Percentiles rank a stretch among this genome's conserved stretches.
Evolutionary conservation across 2,113 vertebrate genomes (phyloP).

Genomic region (Gnathonemus echidnorhynchus): DNA sequence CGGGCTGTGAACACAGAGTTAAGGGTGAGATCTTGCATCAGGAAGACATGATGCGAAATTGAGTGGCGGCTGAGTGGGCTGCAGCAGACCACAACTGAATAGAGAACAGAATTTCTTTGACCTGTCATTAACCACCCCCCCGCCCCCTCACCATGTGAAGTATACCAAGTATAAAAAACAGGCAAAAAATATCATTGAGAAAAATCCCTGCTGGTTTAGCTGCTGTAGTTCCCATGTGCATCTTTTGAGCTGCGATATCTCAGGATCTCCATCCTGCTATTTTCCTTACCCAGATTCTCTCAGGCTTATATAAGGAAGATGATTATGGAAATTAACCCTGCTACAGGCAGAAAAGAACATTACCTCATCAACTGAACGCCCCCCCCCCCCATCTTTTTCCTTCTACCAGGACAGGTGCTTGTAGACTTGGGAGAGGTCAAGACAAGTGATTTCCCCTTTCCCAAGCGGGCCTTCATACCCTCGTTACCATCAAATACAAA

Average conservation of each 20-base stretch:
- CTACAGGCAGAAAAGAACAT: not conserved
- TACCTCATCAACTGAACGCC: not conserved
- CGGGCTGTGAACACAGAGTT: not conserved
- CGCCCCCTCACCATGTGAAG: not conserved
- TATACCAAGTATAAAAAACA: not conserved
- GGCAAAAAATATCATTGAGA: not conserved
- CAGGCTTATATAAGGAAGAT: not conserved
- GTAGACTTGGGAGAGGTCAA: not conserved
- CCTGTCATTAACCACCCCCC: not conserved
- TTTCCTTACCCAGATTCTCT: not conserved
- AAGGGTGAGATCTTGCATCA: not conserved
- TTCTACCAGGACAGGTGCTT: not conserved
- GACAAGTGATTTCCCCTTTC: not conserved
- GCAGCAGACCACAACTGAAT: not conserved
- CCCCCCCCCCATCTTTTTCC: not conserved
- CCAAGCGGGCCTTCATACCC: not conserved
- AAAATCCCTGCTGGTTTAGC: not conserved
- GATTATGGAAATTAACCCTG: not conserved
- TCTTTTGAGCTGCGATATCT: not conserved
- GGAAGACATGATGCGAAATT: not conserved
- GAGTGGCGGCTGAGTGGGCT: not conserved
- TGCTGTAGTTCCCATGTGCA: not conserved
- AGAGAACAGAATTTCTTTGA: not conserved
- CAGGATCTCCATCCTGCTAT: not conserved
- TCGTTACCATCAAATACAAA: not conserved